phyloP scores from a whole-genome alignment of 1,140 invertebrate species.

The Linepithema humile region DNA sequence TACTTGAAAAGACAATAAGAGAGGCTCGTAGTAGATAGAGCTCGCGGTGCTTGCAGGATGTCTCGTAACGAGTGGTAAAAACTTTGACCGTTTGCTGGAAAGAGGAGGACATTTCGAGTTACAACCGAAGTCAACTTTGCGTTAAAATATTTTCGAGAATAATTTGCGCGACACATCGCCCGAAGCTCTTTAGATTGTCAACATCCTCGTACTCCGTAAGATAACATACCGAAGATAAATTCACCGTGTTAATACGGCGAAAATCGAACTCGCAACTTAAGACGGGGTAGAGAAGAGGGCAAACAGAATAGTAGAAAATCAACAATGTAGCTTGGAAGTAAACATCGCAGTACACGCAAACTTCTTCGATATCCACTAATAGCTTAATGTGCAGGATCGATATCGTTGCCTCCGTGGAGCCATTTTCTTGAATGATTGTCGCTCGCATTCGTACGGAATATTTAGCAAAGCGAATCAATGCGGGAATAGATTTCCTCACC shows the following conservation, averaged over 20 bases:
- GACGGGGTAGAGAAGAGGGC: background rate
- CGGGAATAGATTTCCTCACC: background rate
- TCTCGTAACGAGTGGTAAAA: background rate
- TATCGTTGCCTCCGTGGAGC: background rate
- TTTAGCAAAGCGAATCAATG: background rate
- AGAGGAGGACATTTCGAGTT: background rate
- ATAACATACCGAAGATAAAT: background rate
- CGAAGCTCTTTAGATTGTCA: background rate
- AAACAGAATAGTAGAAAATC: slow-evolving; percentile 10
- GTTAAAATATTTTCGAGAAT: too few species aligned
- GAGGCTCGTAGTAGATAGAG: background rate
- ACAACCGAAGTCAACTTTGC: too few species aligned
- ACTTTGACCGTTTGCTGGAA: background rate
- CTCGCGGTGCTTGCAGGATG: background rate
- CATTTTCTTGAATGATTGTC: background rate
- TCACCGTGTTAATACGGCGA: background rate
- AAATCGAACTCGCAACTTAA: slow-evolving; percentile 13
- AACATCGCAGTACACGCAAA: slow-evolving; percentile 13
- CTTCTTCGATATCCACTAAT: slow-evolving; percentile 18
- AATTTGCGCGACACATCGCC: too few species aligned
- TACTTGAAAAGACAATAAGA: slow-evolving; percentile 8
- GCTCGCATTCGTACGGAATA: background rate
- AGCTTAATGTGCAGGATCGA: slow-evolving; percentile 12
- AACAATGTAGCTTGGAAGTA: slow-evolving; percentile 12
- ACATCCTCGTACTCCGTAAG: background rate